A percentile compares a stretch with the other conserved stretches of the same genome.
phyloP scores from a whole-genome alignment of 2,888 invertebrate species.

The Itoplectis maculator region DNA sequence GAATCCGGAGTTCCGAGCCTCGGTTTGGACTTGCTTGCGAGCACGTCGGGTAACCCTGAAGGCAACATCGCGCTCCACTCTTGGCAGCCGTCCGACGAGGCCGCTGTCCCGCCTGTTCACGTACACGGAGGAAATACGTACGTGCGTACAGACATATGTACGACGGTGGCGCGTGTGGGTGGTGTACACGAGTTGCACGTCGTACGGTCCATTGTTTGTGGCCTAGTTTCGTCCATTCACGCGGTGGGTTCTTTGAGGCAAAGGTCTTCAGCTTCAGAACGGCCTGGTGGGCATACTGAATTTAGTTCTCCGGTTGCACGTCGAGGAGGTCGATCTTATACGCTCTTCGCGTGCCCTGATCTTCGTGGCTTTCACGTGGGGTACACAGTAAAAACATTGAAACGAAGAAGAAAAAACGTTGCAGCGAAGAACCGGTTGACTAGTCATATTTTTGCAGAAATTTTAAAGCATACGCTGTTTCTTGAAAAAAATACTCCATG shows the following conservation, averaged over 20 bases:
- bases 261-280: conserved; percentile 61
- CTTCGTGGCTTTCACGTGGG: not conserved
- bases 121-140: not conserved
- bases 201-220: conserved; percentile 77
- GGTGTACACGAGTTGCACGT: conserved; percentile 66
- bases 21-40: conserved; percentile 21
- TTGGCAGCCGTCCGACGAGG: conserved; percentile 52
- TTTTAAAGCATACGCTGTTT: too few species aligned
- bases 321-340: conserved; percentile 39
- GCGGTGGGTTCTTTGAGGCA: conserved; percentile 54
- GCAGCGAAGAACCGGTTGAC: too few species aligned
- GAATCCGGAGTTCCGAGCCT: conserved; percentile 18
- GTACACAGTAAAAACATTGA: too few species aligned
- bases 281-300: conserved; percentile 34
- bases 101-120: conserved; percentile 54
- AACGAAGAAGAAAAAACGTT: too few species aligned
- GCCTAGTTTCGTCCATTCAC: conserved; percentile 78
- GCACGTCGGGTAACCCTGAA: conserved; percentile 41
- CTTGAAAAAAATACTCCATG: too few species aligned
- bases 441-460: too few species aligned
- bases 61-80: conserved; percentile 49
- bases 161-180: conserved; percentile 23
- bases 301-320: conserved; percentile 35
- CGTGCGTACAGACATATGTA: conserved; percentile 18
- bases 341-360: conserved; percentile 1